phyloP scores from a whole-genome alignment of 92 coral and sea anemone species.

The Phenganax marumi region DNA sequence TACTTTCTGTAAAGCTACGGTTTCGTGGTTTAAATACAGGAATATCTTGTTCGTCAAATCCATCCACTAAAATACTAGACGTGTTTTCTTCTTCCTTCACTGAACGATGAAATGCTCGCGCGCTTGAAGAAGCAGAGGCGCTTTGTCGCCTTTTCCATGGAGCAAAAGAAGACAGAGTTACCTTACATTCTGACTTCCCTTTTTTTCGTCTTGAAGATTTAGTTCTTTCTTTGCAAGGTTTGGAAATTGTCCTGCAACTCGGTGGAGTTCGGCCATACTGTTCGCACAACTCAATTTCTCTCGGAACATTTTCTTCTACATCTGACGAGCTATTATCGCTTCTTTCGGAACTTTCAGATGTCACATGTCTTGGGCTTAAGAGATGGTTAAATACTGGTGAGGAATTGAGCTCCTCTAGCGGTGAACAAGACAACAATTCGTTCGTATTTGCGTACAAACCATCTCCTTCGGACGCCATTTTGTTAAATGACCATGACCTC shows the following conservation, averaged over 20 bases:
- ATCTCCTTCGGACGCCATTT: slow-evolving; percentile 25
- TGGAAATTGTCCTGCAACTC: not conserved
- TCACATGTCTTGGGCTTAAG: not conserved
- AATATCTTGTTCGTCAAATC: not conserved
- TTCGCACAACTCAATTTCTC: slow-evolving; percentile 20
- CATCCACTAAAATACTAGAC: not conserved
- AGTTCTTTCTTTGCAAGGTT: slow-evolving; percentile 2
- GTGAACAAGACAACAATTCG: slow-evolving; percentile 14
- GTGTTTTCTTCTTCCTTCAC: slow-evolving; percentile 19
- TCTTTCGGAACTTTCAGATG: slow-evolving; percentile 21
- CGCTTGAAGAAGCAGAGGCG: slow-evolving; percentile 8
- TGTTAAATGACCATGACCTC: not conserved
- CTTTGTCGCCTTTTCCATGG: slow-evolving; percentile 29
- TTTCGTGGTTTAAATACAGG: not conserved
- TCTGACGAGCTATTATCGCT: slow-evolving; percentile 33
- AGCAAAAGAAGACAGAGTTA: not conserved
- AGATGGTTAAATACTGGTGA: not conserved
- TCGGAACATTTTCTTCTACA: slow-evolving; percentile 22
- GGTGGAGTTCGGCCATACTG: slow-evolving; percentile 37
- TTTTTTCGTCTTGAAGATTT: not conserved
- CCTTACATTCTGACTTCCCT: not conserved
- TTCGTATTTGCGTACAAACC: not conserved
- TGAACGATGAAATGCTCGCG: slow-evolving; percentile 8
- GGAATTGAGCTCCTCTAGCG: slow-evolving; percentile 8
- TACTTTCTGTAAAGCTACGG: slow-evolving; percentile 36